A percentile compares a stretch with the other conserved stretches of the same genome.
Conservation (phyloP, 2,113 vertebrate species). For the Pomatorhinus ruficollis region DNA sequence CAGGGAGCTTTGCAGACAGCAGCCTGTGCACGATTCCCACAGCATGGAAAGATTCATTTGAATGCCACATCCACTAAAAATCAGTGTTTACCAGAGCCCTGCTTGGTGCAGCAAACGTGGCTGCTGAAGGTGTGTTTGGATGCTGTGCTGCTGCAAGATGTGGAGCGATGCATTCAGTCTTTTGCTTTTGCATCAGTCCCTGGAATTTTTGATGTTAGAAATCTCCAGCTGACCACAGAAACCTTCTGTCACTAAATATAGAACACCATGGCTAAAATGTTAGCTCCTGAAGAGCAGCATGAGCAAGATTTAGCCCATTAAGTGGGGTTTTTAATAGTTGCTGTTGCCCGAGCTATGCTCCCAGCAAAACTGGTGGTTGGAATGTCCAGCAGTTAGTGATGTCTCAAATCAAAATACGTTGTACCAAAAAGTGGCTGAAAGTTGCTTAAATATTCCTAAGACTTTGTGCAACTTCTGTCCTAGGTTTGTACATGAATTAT, state of each 20-base stretch:
- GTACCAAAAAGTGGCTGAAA: background rate
- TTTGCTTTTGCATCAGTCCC: background rate
- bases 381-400: background rate
- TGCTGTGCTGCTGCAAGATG: fast-evolving
- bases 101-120: background rate
- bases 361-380: background rate
- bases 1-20: background rate
- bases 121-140: background rate
- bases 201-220: background rate
- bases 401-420: background rate
- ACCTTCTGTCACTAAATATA: background rate
- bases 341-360: background rate
- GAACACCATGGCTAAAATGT: background rate
- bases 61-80: fast-evolving
- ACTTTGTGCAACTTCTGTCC: background rate
- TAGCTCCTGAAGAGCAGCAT: background rate
- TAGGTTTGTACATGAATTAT: background rate
- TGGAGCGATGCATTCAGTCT: background rate
- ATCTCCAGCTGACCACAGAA: background rate
- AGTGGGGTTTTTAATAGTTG: background rate
- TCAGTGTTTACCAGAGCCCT: background rate
- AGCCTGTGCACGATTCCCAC: background rate
- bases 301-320: background rate
- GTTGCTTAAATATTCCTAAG: background rate
- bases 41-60: background rate